These are phyloP conservation scores for Chymomyza caudatula DNA, from an alignment of 2,888 invertebrate genomes.

Conservation along the genomic window DNA sequence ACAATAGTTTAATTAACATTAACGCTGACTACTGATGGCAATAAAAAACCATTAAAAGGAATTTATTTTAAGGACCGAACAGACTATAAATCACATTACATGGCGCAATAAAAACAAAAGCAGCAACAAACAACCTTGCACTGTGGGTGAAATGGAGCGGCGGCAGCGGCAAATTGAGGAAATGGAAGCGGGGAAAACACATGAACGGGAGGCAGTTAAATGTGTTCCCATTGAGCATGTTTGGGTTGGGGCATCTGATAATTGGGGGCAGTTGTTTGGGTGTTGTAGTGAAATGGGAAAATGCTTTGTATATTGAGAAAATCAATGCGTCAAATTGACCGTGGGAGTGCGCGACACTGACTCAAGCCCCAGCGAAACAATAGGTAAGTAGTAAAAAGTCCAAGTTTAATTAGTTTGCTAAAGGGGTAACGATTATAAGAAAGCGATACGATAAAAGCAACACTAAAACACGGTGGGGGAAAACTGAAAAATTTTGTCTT, in stretches of 20 bases:
- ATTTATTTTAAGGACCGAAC: conserved; percentile 70
- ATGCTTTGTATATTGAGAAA: conserved; percentile 60
- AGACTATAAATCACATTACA: conserved; percentile 70
- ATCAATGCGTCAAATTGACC: conserved; percentile 60
- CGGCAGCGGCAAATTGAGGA: background rate
- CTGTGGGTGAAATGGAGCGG: background rate
- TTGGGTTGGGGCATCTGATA: conserved; percentile 32
- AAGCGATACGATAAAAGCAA: conserved; percentile 47
- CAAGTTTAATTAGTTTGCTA: background rate
- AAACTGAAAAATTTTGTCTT: background rate
- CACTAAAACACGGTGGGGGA: conserved; percentile 50
- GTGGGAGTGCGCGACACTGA: background rate
- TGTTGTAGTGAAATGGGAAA: conserved; percentile 42
- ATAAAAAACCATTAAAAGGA: conserved; percentile 71
- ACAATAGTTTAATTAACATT: conserved; percentile 72
- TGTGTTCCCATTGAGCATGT: too few species aligned
- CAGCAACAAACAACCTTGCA: conserved; percentile 20
- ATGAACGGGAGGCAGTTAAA: background rate
- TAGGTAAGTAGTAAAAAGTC: too few species aligned
- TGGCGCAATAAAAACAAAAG: conserved; percentile 64
- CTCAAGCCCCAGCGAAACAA: background rate
- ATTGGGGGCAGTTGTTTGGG: conserved; percentile 1
- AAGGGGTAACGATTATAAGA: conserved; percentile 8
- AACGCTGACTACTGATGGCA: conserved; percentile 70
- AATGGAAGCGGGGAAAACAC: background rate